Percentiles rank a stretch among this genome's conserved stretches.
phyloP scores from a whole-genome alignment of 2,888 invertebrate species.

The Platycheirus albimanus region DNA sequence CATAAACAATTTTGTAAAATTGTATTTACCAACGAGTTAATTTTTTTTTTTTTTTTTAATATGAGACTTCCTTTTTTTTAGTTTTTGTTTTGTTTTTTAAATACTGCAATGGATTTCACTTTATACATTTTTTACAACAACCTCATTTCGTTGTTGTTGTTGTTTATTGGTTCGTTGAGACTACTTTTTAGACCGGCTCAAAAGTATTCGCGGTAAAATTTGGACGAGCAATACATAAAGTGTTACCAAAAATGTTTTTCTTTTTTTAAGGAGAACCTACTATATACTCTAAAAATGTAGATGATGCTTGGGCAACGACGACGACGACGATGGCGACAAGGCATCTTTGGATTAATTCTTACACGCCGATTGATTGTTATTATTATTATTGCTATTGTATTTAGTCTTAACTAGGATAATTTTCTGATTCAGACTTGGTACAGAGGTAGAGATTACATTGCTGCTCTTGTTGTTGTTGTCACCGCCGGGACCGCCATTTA shows the following conservation, averaged over 20 bases:
- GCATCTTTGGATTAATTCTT: conserved; percentile 51
- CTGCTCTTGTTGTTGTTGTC: too few relatives aligned
- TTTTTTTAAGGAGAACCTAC: too few relatives aligned
- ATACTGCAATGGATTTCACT: conserved; percentile 67
- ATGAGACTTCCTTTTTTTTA: conserved; percentile 18
- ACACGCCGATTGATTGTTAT: conserved; percentile 67
- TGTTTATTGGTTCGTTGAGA: conserved; percentile 23
- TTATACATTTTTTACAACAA: conserved; percentile 57
- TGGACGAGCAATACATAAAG: conserved; percentile 58
- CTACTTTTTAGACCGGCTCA: conserved; percentile 57
- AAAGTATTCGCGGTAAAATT: conserved; percentile 43
- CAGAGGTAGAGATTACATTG: conserved; percentile 67
- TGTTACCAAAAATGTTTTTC: conserved; percentile 48
- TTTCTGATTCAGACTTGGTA: conserved; percentile 78
- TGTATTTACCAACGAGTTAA: conserved; percentile 45
- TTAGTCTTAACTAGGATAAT: conserved; percentile 79
- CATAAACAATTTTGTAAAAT: conserved; percentile 47
- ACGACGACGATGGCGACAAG: too few relatives aligned
- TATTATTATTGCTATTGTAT: conserved; percentile 70
- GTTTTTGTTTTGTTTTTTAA: conserved; percentile 27
- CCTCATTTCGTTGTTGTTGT: too few relatives aligned
- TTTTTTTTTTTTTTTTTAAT: too few relatives aligned
- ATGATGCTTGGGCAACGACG: conserved; percentile 15
- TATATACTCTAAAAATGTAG: too few relatives aligned
- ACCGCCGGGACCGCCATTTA: conserved; percentile 45